Conservation (phyloP, 2,888 invertebrate species). For the Isoperla grammatica region DNA sequence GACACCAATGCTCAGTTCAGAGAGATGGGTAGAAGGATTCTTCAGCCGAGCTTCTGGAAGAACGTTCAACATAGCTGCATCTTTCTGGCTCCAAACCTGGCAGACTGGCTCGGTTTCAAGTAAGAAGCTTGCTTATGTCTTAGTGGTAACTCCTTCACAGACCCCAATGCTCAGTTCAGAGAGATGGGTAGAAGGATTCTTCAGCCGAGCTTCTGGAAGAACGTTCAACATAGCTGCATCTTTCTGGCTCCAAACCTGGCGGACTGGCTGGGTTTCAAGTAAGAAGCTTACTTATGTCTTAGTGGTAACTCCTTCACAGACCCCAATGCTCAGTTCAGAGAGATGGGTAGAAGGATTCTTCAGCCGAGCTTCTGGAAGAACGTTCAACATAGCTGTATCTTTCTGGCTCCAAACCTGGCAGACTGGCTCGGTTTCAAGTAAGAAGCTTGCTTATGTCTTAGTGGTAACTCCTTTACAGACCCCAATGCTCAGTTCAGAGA, state of each 20-base stretch:
- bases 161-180: conserved; percentile 30
- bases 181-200: conserved; percentile 24
- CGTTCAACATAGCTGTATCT: background rate
- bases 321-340: conserved; percentile 29
- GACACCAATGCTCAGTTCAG: conserved; percentile 30
- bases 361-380: conserved; percentile 22
- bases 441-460: conserved; percentile 13
- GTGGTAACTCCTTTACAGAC: conserved; percentile 29
- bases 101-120: conserved; percentile 14
- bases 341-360: conserved; percentile 23
- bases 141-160: conserved; percentile 28
- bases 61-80: conserved; percentile 11
- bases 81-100: conserved; percentile 8
- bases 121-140: conserved; percentile 15
- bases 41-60: conserved; percentile 22
- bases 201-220: conserved; percentile 20
- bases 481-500: conserved; percentile 28
- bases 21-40: conserved; percentile 20
- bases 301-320: conserved; percentile 29
- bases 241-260: conserved; percentile 13
- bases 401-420: conserved; percentile 13
- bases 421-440: conserved; percentile 13
- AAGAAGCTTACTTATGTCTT: conserved; percentile 11
- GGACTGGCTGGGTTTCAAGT: conserved; percentile 13
- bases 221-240: conserved; percentile 6